These are phyloP conservation scores for Parthenolecanium corni DNA, from an alignment of 2,888 invertebrate genomes.

Conservation along the genomic window DNA sequence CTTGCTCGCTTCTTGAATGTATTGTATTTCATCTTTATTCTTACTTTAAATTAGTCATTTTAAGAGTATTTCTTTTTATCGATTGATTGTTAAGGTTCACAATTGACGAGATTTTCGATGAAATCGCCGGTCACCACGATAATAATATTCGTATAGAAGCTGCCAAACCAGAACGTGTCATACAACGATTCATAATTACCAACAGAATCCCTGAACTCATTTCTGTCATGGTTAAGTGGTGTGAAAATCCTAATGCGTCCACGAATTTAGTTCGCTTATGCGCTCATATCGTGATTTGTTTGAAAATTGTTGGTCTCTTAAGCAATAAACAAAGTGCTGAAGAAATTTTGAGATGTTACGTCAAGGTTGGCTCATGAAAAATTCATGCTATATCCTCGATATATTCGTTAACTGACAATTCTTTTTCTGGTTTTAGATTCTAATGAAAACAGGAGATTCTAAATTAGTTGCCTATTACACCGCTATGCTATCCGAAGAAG, in stretches of 20 bases:
- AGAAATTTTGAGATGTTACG: conserved; percentile 58
- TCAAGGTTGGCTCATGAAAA: conserved; percentile 39
- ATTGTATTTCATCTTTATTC: too few relatives aligned
- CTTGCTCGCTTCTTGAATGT: too few relatives aligned
- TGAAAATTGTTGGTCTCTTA: conserved; percentile 64
- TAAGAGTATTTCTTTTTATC: too few relatives aligned
- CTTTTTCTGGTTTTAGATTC: conserved; percentile 41
- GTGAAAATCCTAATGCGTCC: conserved; percentile 30
- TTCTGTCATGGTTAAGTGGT: conserved; percentile 36
- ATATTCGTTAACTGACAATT: too few relatives aligned
- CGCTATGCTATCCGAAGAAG: conserved; percentile 56
- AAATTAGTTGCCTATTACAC: conserved; percentile 75
- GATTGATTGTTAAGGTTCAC: conserved; percentile 47
- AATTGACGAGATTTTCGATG: conserved; percentile 55
- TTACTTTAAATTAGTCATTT: too few relatives aligned
- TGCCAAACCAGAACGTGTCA: conserved; percentile 55
- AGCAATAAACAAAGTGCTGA: conserved; percentile 60
- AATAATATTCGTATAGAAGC: conserved; percentile 47
- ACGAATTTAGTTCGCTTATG: conserved; percentile 59
- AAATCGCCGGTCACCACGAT: conserved; percentile 51
- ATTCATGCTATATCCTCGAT: too few relatives aligned
- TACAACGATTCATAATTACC: conserved; percentile 75
- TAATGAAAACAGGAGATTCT: conserved; percentile 63
- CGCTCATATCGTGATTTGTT: conserved; percentile 71
- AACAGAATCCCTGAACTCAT: conserved; percentile 65